Percentiles rank a stretch among this genome's conserved stretches.
Evolutionary conservation across 2,888 invertebrate genomes (phyloP).

Genomic region (Thalpophila matura): DNA sequence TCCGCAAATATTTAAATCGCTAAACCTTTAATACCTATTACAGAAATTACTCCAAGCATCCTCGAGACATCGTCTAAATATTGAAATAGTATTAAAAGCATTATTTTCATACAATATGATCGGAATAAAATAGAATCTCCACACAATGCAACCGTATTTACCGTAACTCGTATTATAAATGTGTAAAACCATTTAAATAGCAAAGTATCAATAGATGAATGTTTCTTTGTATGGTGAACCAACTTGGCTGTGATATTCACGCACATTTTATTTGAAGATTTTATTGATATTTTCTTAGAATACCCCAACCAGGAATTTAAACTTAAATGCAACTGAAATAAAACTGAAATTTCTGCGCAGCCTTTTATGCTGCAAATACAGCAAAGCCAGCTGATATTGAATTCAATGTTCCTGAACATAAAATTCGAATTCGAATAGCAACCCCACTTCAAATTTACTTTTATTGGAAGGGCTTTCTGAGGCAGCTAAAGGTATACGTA

Average conservation of each 20-base stretch:
- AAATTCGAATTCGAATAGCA: conserved; percentile 34
- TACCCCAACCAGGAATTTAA: conserved; percentile 47
- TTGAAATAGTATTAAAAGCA: conserved; percentile 87
- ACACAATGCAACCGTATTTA: conserved; percentile 86
- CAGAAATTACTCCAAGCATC: conserved; percentile 67
- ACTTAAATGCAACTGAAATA: conserved; percentile 30
- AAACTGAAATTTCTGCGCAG: conserved; percentile 44
- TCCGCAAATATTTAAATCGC: conserved; percentile 55
- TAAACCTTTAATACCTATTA: conserved; percentile 63
- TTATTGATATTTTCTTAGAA: conserved; percentile 65
- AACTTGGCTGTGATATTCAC: conserved; percentile 89
- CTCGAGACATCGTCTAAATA: conserved; percentile 81
- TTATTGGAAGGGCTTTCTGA: conserved; percentile 83
- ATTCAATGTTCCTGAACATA: background rate
- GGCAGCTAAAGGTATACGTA: conserved; percentile 89
- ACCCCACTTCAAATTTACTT: conserved; percentile 48
- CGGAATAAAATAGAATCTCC: conserved; percentile 83
- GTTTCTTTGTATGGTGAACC: conserved; percentile 90
- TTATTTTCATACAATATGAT: conserved; percentile 89
- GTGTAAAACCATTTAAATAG: conserved; percentile 91
- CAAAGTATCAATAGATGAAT: conserved; percentile 88
- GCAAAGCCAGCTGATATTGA: conserved; percentile 32
- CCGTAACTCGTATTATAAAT: conserved; percentile 89
- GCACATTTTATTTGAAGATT: conserved; percentile 86
- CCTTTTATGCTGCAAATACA: background rate